Evolutionary conservation across 1,140 invertebrate species (phyloP).

Genomic region (Apis dorsata): DNA sequence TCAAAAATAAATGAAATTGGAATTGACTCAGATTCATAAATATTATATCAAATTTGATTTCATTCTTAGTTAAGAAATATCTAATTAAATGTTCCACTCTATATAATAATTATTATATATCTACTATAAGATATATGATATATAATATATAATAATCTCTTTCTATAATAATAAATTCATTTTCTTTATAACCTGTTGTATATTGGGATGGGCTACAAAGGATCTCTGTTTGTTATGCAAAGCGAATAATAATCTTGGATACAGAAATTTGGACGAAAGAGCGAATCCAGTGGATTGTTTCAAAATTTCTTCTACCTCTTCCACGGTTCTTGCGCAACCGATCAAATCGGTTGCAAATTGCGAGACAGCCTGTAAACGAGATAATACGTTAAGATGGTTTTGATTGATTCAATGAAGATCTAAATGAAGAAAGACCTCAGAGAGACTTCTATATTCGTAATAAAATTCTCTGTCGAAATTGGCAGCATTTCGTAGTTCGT

Average conservation of each 20-base stretch:
- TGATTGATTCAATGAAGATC: no score
- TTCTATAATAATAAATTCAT: no score
- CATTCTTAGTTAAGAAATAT: no score
- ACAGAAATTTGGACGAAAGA: conserved; percentile 74
- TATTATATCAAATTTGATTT: no score
- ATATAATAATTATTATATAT: no score
- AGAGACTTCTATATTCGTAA: conserved; percentile 81
- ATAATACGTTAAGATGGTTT: no score
- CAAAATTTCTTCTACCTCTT: conserved; percentile 86
- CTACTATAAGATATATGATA: no score
- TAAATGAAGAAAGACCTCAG: conserved; percentile 63
- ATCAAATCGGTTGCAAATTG: conserved; percentile 67
- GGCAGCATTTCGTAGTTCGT: conserved; percentile 80
- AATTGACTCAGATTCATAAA: no score
- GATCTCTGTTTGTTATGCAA: conserved; percentile 87
- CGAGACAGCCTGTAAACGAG: conserved; percentile 44
- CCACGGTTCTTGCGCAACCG: conserved; percentile 83
- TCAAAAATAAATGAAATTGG: no score
- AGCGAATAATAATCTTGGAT: conserved; percentile 85
- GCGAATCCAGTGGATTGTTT: conserved; percentile 77
- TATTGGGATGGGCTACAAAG: conserved; percentile 88
- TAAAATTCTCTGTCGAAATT: conserved; percentile 81
- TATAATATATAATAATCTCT: no score
- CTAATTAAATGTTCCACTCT: no score
- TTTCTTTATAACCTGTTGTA: conserved; percentile 82